Percentiles rank a stretch among this genome's conserved stretches.
phyloP scores from a whole-genome alignment of 1,140 invertebrate species.

The Parasteatoda tepidariorum region DNA sequence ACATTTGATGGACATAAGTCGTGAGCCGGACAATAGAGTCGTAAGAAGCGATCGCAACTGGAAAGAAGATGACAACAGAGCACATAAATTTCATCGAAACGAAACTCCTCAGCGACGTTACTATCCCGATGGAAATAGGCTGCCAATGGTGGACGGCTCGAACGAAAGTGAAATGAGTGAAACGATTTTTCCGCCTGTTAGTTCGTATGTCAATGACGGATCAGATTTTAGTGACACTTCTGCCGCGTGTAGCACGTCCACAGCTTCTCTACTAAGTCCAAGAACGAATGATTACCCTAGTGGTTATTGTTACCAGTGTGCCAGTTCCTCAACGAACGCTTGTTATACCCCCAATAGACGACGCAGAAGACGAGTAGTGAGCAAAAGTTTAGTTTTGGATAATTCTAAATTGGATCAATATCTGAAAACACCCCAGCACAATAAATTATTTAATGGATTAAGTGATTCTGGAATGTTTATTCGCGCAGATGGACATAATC shows the following conservation, averaged over 20 bases:
- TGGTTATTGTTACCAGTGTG: conserved; percentile 1
- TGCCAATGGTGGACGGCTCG: neutral
- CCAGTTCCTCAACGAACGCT: neutral
- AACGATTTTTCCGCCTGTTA: neutral
- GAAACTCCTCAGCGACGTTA: neutral
- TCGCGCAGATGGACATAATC: neutral
- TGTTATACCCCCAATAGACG: neutral
- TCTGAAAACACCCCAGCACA: neutral
- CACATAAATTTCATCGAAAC: conserved; percentile 13
- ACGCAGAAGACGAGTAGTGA: conserved; percentile 5
- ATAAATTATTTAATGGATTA: neutral
- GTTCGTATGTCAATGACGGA: neutral
- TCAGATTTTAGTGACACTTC: conserved; percentile 45
- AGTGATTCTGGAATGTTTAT: conserved; percentile 25
- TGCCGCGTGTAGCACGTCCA: neutral
- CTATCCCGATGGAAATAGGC: neutral
- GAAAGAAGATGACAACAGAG: conserved; percentile 16
- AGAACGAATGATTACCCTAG: neutral
- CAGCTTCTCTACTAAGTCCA: neutral
- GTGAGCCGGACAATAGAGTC: conserved; percentile 38
- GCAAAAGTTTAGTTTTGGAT: conserved; percentile 11
- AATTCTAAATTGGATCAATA: neutral
- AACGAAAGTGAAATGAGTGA: conserved; percentile 37
- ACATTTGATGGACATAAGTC: conserved; percentile 50
- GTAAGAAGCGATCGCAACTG: conserved; percentile 16